Conservation (phyloP, 2,113 vertebrate genomes). For the Lepidothrix coronata region DNA sequence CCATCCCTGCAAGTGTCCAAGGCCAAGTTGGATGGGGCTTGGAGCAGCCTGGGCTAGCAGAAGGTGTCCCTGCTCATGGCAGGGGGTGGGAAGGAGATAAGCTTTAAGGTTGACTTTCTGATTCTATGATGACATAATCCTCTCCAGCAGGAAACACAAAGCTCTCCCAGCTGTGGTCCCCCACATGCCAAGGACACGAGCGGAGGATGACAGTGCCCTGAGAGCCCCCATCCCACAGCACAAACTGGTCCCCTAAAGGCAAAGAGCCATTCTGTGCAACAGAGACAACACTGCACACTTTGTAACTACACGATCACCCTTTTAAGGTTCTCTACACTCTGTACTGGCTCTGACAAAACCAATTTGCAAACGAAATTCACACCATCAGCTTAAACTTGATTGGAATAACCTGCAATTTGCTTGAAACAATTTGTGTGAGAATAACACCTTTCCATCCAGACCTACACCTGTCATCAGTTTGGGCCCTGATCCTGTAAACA, state of each 20-base stretch:
- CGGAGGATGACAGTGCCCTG: accelerated
- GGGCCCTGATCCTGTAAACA: not conserved
- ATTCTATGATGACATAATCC: not conserved
- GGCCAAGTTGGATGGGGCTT: accelerated
- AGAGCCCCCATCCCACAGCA: not conserved
- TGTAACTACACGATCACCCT: not conserved
- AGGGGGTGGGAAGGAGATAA: not conserved
- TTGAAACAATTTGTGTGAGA: not conserved
- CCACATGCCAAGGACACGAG: accelerated
- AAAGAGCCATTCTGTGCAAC: not conserved
- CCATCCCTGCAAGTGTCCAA: not conserved
- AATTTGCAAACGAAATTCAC: not conserved
- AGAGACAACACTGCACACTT: not conserved
- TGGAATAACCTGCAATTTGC: not conserved
- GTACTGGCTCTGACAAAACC: not conserved
- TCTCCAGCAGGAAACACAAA: not conserved
- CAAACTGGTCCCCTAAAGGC: accelerated
- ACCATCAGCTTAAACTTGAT: accelerated
- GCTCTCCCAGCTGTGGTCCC: not conserved
- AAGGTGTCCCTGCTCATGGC: not conserved
- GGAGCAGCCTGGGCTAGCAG: not conserved
- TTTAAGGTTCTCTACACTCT: not conserved
- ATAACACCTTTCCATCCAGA: not conserved
- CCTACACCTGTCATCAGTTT: accelerated
- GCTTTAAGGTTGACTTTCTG: not conserved